phyloP scores from a whole-genome alignment of 2,113 vertebrate species.

The Oreocharis arfaki region DNA sequence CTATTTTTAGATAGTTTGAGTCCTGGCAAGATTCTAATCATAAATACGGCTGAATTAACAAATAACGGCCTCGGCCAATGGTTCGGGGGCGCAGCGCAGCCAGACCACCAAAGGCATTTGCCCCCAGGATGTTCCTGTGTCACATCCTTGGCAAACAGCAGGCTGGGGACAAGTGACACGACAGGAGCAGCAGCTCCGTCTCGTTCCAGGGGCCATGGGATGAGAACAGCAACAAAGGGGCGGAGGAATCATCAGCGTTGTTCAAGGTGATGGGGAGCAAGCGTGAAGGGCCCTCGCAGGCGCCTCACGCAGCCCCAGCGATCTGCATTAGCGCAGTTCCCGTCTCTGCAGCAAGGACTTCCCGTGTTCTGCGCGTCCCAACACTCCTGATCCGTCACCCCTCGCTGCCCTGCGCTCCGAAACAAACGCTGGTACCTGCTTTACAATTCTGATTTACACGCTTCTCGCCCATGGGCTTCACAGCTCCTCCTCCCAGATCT shows the following conservation, averaged over 20 bases:
- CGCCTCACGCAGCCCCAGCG: background rate
- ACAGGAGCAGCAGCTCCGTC: background rate
- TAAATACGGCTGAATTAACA: background rate
- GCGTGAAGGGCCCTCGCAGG: background rate
- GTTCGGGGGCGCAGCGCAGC: background rate
- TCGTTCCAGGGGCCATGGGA: background rate
- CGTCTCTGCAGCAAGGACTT: background rate
- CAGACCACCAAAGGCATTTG: background rate
- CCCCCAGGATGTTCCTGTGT: background rate
- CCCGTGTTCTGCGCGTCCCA: rapidly evolving
- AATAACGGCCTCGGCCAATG: background rate
- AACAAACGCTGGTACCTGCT: background rate
- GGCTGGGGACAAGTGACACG: background rate
- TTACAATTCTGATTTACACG: background rate
- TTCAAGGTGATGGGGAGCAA: background rate
- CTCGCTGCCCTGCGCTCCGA: background rate
- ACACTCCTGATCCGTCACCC: background rate
- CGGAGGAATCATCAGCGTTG: background rate
- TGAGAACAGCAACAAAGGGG: background rate
- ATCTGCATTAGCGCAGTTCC: background rate
- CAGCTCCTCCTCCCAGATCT: background rate
- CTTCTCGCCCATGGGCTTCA: rapidly evolving
- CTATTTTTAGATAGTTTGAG: background rate
- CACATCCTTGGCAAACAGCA: background rate
- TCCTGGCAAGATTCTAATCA: background rate